phyloP scores from a whole-genome alignment of 2,113 vertebrate genomes.

The Pelobates fuscus region DNA sequence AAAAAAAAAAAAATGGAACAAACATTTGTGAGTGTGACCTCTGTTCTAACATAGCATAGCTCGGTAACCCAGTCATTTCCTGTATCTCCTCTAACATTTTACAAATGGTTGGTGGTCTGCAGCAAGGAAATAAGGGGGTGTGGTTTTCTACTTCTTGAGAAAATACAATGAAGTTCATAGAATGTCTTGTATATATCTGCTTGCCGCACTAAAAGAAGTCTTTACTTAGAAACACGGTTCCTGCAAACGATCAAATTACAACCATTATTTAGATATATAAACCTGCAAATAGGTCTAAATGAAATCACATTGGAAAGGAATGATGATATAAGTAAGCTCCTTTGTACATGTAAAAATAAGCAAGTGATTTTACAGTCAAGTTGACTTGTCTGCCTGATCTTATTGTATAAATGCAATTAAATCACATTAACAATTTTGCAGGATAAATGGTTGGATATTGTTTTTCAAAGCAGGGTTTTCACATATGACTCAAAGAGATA shows the following conservation, averaged over 20 bases:
- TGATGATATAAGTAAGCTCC: slow-evolving; percentile 60
- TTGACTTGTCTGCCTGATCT: slow-evolving; percentile 37
- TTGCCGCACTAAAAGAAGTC: slow-evolving; percentile 59
- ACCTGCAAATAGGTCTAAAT: slow-evolving; percentile 61
- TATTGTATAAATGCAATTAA: slow-evolving; percentile 53
- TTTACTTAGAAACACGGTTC: slow-evolving; percentile 61
- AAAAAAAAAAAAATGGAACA: slow-evolving; percentile 13
- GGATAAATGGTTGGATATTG: background rate
- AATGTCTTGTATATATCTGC: slow-evolving; percentile 63
- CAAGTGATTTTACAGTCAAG: slow-evolving; percentile 58
- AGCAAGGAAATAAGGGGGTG: slow-evolving; percentile 57
- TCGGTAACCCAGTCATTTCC: slow-evolving; percentile 24
- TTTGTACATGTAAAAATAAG: slow-evolving; percentile 64
- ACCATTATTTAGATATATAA: slow-evolving; percentile 69
- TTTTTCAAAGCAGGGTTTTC: background rate
- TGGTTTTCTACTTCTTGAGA: slow-evolving; percentile 59
- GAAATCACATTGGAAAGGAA: slow-evolving; percentile 63
- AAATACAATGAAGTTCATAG: slow-evolving; percentile 55
- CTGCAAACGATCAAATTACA: slow-evolving; percentile 61
- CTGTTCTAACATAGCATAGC: slow-evolving; percentile 19
- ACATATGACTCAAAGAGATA: background rate
- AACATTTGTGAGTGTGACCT: slow-evolving; percentile 18
- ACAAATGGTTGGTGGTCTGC: slow-evolving; percentile 48
- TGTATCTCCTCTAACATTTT: slow-evolving; percentile 30
- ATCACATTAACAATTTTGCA: background rate